Evolutionary conservation across 2,797 vertebrate species (phyloP).

Genomic region (Sarcophilus harrisii): DNA sequence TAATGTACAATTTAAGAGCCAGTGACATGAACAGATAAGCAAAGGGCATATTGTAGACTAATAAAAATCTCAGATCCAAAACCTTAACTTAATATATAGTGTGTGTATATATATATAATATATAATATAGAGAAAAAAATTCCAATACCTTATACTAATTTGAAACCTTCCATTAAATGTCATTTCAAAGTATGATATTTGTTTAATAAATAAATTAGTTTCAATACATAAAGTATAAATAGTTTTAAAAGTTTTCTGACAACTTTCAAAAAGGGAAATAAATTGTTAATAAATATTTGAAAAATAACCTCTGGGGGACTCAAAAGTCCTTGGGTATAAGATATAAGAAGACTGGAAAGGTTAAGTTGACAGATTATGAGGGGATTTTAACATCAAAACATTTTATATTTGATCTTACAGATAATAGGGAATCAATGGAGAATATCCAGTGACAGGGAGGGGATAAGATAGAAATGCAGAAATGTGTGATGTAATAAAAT

Average conservation of each 20-base stretch:
- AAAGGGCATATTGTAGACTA: slow-evolving; percentile 28
- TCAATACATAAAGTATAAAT: neutral
- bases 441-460: neutral
- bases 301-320: neutral
- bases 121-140: too few relatives aligned
- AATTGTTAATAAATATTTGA: neutral
- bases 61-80: slow-evolving; percentile 28
- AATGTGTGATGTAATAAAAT: neutral
- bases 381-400: neutral
- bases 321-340: neutral
- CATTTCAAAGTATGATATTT: neutral
- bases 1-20: slow-evolving; percentile 26
- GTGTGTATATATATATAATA: too few relatives aligned
- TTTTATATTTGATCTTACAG: neutral
- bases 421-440: neutral
- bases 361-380: neutral
- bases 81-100: too few relatives aligned
- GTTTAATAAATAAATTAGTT: neutral
- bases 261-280: neutral
- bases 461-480: neutral
- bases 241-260: neutral
- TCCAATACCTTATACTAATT: too few relatives aligned
- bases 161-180: neutral
- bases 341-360: neutral
- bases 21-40: slow-evolving; percentile 39